A percentile compares a stretch with the other conserved stretches of the same genome.
phyloP scores from a whole-genome alignment of 2,888 invertebrate genomes.

The Xanthostigma xanthostigma region DNA sequence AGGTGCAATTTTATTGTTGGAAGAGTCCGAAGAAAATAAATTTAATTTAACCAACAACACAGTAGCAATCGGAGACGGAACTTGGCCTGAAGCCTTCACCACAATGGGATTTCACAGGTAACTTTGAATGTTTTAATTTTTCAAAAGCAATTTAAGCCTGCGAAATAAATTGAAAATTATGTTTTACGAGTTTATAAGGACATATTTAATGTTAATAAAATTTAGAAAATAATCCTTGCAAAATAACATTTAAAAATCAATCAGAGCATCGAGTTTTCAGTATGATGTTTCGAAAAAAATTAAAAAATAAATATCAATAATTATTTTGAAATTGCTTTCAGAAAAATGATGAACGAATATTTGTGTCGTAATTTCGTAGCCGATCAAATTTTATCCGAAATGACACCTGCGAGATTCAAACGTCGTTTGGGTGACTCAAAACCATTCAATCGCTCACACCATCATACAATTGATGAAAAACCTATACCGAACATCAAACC shows the following conservation, averaged over 20 bases:
- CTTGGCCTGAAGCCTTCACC: constrained; percentile 43
- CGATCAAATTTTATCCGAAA: constrained; percentile 52
- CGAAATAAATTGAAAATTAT: neutral
- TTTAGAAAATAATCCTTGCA: neutral
- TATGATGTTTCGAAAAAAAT: neutral
- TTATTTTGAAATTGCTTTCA: constrained; percentile 20
- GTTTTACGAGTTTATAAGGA: neutral
- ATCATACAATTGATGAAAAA: constrained; percentile 12
- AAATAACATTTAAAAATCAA: neutral
- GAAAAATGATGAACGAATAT: constrained; percentile 66
- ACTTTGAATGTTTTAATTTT: constrained; percentile 3
- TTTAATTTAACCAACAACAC: constrained; percentile 3
- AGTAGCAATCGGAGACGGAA: constrained; percentile 30
- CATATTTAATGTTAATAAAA: no score
- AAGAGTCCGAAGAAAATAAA: constrained; percentile 20
- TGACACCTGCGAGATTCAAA: constrained; percentile 31
- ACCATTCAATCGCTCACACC: constrained; percentile 9
- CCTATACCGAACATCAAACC: neutral
- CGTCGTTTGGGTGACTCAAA: constrained; percentile 29
- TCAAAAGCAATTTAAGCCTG: neutral
- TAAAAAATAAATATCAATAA: neutral
- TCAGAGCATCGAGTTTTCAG: neutral
- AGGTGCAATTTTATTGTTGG: constrained; percentile 40
- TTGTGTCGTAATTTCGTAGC: constrained; percentile 59
- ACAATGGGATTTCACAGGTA: constrained; percentile 58